These are phyloP conservation scores for Drosophila testacea DNA, from an alignment of 2,888 invertebrate species.

Conservation along the genomic window DNA sequence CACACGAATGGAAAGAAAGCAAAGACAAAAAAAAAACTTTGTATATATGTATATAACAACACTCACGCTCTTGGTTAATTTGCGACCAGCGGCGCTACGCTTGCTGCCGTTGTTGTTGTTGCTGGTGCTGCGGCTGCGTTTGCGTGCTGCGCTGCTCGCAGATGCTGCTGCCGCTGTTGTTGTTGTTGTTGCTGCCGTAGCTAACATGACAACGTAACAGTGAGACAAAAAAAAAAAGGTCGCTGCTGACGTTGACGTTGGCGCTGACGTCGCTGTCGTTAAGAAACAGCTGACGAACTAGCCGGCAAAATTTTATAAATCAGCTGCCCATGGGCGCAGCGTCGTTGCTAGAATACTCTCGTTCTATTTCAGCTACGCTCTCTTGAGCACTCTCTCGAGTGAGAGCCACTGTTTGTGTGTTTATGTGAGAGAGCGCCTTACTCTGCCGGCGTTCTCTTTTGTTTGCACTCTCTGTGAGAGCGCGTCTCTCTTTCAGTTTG, in stretches of 20 bases:
- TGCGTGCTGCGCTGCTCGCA: constrained; percentile 61
- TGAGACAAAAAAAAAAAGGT: constrained; percentile 21
- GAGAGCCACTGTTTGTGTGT: constrained; percentile 2
- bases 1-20: constrained; percentile 8
- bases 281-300: constrained; percentile 74
- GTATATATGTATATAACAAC: constrained; percentile 23
- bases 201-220: constrained; percentile 75
- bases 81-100: constrained; percentile 68
- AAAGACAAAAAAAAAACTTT: constrained; percentile 27
- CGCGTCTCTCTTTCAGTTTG: constrained; percentile 10
- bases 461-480: constrained; percentile 31
- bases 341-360: constrained; percentile 37
- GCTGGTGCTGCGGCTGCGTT: constrained; percentile 75
- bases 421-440: constrained; percentile 6
- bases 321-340: constrained; percentile 71
- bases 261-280: constrained; percentile 38
- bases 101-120: constrained; percentile 61
- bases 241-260: constrained; percentile 24
- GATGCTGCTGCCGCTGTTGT: constrained; percentile 50
- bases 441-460: constrained; percentile 45
- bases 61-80: constrained; percentile 78
- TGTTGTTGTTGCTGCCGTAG: constrained; percentile 60
- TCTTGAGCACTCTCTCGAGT: constrained; percentile 12
- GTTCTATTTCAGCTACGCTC: constrained; percentile 31
- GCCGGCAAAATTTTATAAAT: constrained; percentile 77